Percentiles rank a stretch among this genome's conserved stretches.
Conservation (phyloP, 2,888 invertebrate genomes). For the Lutraria lutraria region DNA sequence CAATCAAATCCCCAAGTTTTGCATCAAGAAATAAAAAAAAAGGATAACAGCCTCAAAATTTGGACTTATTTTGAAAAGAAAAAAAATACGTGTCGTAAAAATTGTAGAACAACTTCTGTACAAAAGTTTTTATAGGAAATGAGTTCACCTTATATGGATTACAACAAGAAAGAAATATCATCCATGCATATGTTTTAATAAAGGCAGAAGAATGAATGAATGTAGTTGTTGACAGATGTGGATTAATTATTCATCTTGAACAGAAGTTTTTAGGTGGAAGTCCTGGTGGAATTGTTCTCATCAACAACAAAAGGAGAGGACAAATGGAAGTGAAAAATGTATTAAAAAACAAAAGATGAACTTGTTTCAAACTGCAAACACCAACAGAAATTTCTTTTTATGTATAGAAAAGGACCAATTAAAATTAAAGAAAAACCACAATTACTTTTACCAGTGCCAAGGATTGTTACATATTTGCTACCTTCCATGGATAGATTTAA, state of each 20-base stretch:
- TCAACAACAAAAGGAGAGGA: not conserved
- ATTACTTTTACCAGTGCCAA: conserved; percentile 57
- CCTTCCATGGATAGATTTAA: conserved; percentile 56
- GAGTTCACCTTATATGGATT: not conserved
- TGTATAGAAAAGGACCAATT: conserved; percentile 28
- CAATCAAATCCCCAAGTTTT: not conserved
- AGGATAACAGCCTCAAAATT: not conserved
- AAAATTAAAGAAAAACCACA: conserved; percentile 49
- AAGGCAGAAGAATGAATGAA: not conserved
- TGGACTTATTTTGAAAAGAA: not conserved
- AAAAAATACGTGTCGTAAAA: not conserved
- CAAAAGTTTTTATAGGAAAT: not conserved
- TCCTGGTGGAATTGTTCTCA: not conserved
- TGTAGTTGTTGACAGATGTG: not conserved
- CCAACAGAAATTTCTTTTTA: conserved; percentile 47
- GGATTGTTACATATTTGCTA: conserved; percentile 43
- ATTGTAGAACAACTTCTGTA: not conserved
- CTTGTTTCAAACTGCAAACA: conserved; percentile 35
- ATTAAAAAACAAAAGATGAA: conserved; percentile 44
- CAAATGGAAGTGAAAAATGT: conserved; percentile 28
- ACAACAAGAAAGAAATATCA: not conserved
- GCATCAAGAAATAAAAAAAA: not conserved
- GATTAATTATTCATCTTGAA: not conserved
- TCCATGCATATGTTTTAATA: not conserved
- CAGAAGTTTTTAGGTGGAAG: not conserved